Percentiles rank a stretch among this genome's conserved stretches.
Evolutionary conservation across 1,140 invertebrate genomes (phyloP).

Genomic region (Drosophila bifasciata): DNA sequence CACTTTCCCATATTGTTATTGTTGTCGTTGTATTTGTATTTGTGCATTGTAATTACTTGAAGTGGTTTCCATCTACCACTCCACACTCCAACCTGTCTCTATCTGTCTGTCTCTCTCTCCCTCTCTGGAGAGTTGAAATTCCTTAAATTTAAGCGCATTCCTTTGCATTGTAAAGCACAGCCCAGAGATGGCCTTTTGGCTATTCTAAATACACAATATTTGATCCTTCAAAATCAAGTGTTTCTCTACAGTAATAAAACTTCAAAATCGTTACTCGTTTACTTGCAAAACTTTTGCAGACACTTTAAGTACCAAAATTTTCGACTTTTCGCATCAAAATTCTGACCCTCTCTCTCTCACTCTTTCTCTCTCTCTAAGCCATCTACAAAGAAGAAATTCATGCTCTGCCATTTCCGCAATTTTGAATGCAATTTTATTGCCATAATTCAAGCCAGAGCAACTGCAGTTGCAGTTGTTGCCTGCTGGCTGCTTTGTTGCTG

Average conservation of each 20-base stretch:
- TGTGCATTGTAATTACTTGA: slow-evolving; percentile 76
- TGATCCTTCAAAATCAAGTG: neutral
- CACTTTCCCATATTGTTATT: slow-evolving; percentile 49
- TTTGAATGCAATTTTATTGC: slow-evolving; percentile 52
- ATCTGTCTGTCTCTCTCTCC: neutral
- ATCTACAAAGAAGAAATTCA: slow-evolving; percentile 32
- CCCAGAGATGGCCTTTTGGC: too few relatives aligned
- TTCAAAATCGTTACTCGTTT: too few relatives aligned
- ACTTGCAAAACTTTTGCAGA: too few relatives aligned
- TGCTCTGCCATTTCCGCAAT: slow-evolving; percentile 49
- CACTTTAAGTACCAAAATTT: too few relatives aligned
- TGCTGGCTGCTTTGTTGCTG: slow-evolving; percentile 16
- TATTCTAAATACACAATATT: neutral
- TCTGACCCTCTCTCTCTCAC: neutral
- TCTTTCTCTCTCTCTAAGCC: neutral
- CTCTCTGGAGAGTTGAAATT: slow-evolving; percentile 17
- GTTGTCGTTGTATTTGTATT: slow-evolving; percentile 10
- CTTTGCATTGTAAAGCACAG: too few relatives aligned
- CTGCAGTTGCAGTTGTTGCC: slow-evolving; percentile 13
- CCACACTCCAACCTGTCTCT: neutral
- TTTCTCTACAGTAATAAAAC: too few relatives aligned
- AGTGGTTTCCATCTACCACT: slow-evolving; percentile 47
- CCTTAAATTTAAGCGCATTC: too few relatives aligned
- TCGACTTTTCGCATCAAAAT: too few relatives aligned
- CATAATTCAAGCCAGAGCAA: slow-evolving; percentile 37